Evolutionary conservation across 1,140 invertebrate species (phyloP).

Genomic region (Caligus rogercresseyi): DNA sequence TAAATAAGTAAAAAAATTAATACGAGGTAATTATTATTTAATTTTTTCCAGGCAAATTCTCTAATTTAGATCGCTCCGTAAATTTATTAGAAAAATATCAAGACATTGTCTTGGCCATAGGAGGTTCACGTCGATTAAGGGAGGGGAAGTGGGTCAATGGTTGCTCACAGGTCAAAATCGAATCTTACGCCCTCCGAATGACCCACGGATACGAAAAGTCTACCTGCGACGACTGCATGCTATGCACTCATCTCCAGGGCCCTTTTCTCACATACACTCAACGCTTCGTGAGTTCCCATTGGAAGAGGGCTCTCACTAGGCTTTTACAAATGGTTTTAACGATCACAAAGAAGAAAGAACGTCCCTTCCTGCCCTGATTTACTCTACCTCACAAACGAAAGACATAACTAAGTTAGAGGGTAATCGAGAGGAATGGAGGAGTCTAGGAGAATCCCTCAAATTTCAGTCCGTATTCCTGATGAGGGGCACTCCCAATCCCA

Average conservation of each 20-base stretch:
- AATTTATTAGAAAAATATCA: background rate
- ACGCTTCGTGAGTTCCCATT: background rate
- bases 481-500: too few relatives aligned
- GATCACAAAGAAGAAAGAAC: background rate
- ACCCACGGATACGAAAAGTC: background rate
- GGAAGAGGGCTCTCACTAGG: background rate
- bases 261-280: background rate
- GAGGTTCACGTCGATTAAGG: background rate
- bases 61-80: conserved; percentile 3
- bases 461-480: background rate
- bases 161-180: background rate
- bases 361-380: background rate
- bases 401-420: background rate
- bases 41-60: background rate
- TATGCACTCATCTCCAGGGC: background rate
- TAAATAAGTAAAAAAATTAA: background rate
- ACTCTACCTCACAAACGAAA: conserved; percentile 3
- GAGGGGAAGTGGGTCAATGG: background rate
- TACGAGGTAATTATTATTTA: background rate
- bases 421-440: background rate
- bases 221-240: conserved; percentile 13
- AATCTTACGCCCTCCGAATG: background rate
- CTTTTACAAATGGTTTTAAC: conserved; percentile 1
- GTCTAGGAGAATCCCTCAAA: background rate
- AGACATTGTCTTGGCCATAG: background rate